Evolutionary conservation across 2,113 vertebrate species (phyloP), one percentile per base, ranked within the genome.

Genomic region (Trematomus loennbergii): DNA sequence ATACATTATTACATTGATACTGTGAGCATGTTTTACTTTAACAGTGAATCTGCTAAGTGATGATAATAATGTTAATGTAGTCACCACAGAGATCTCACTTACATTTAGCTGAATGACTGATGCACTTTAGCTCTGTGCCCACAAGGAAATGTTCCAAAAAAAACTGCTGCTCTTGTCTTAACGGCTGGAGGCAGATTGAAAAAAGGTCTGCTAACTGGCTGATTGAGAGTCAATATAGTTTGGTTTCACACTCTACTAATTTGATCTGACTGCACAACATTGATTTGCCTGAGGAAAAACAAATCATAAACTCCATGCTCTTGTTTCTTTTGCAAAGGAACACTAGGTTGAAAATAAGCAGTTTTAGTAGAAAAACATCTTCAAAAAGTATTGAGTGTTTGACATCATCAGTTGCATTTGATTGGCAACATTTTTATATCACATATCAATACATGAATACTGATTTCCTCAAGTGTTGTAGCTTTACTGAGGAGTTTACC

Each of bases 31-130:
- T 75, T 18, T 72, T 33, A 65, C 66, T 36, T 5, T 46, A 61
- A 59, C 15, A 54, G 79, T 74, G 53, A 72, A 80, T 82, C n/a
- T 54, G n/a, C 9, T 22, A 43, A 62, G 61, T 75, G 74, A 77
- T 58, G 66, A 54, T 82, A 77, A 83, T 69, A 58, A 78, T 17
- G 3, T 53, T 13, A 25, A 72, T 5, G 54, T 17, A 60, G 46
- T 52, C 60, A 29, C 22, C 9, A 45, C 71, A 63, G 60, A 68
- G 45, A 64, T 69, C 9, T 25, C 61, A 79, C 64, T 57, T 63
- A 6, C 63, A 72, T 16, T 25, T 60, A 61, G 55, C 40, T 49
- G 45, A 70, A 75, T 18, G 60, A 45, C 50, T 58, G 68, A 48
- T 52, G 36, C 53, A 71, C 67, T 57, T 72, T 0, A 61, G 16